Evolutionary conservation across 2,113 vertebrate species (phyloP), one percentile per base, ranked within the genome.

Genomic region (Thalassoma bifasciatum): DNA sequence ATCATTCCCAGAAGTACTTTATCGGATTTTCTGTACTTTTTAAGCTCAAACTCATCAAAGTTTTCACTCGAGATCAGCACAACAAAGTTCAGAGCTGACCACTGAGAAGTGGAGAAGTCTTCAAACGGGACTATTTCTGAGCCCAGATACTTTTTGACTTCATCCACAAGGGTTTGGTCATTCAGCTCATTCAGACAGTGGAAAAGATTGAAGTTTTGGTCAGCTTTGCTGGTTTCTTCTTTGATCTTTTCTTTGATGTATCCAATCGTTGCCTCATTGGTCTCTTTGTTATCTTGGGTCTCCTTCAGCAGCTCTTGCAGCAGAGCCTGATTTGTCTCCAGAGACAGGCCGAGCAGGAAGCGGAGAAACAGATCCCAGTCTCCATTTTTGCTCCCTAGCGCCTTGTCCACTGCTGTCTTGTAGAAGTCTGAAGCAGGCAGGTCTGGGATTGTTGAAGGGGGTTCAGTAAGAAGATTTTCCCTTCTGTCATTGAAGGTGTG

Each of bases 311-410:
- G 21, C 2, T 60, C 72, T 30, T 56, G 3, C 30, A 89, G 51
- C 40, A 75, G 46, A 0, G 7, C 12, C 30, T 80, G 85, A 66
- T 36, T 85, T 0, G 34, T 69, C n/a, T 87, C 72, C 8, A 82
- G 58, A 46, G 83, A 89, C 10, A 89, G 80, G 16, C 88, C 88
- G 0, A 89, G 63, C 16, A 89, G 63, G 0, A 89, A 89, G 60
- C 85, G 77, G 4, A 89, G 68, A 26, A 89, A 84, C 47, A 89
- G 23, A 72, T 89, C 88, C 88, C 77, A 86, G 36, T 82, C 54
- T 49, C 88, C 78, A 52, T 37, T 47, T 42, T 72, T 0, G 13
- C 21, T 80, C 0, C 17, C 19, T 0, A 87, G 71, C 60, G 83
- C 75, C 0, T 80, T 87, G 69, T 89, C 66, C 24, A 89, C 83